A percentile compares a stretch with the other conserved stretches of the same genome.
Evolutionary conservation across 64 coral and sea anemone genomes (phyloP).

Genomic region (Actinia equina): DNA sequence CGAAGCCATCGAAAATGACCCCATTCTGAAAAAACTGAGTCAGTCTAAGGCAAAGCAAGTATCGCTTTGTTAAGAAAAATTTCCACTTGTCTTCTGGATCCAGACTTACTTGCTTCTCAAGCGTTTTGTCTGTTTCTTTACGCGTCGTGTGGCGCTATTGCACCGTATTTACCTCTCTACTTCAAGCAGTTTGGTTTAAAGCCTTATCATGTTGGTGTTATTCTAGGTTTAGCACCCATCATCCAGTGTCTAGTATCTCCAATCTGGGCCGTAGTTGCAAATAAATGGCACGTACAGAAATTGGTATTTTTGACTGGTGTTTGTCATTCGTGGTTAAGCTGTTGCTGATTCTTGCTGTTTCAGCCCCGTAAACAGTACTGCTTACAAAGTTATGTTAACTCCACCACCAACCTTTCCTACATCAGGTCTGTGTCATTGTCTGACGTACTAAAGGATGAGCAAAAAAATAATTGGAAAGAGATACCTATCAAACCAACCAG

Average conservation of each 20-base stretch:
- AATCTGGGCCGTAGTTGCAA: constrained; percentile 67
- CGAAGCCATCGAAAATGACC: constrained; percentile 23
- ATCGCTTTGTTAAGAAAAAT: not conserved
- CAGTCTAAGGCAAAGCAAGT: not conserved
- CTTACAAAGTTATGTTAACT: constrained; percentile 49
- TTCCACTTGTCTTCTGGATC: constrained; percentile 36
- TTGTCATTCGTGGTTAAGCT: constrained; percentile 68
- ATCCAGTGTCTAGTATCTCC: constrained; percentile 68
- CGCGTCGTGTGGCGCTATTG: constrained; percentile 58
- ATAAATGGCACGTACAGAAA: constrained; percentile 64
- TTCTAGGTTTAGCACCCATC: constrained; percentile 61
- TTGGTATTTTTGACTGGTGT: constrained; percentile 61
- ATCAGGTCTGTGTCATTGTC: not conserved
- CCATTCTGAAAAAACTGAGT: not conserved
- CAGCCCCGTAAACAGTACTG: constrained; percentile 56
- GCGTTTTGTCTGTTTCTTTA: constrained; percentile 74
- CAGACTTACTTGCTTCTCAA: constrained; percentile 64
- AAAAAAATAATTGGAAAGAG: not conserved
- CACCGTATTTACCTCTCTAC: constrained; percentile 75
- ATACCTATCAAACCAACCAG: not conserved
- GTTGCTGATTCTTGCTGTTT: constrained; percentile 52
- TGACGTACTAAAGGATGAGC: not conserved
- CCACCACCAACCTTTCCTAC: constrained; percentile 52
- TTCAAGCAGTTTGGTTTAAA: constrained; percentile 75
- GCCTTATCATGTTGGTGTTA: constrained; percentile 56